Percentiles rank a stretch among this genome's conserved stretches.
Conservation (phyloP, 1,140 invertebrate genomes). For the Chionoecetes opilio region DNA sequence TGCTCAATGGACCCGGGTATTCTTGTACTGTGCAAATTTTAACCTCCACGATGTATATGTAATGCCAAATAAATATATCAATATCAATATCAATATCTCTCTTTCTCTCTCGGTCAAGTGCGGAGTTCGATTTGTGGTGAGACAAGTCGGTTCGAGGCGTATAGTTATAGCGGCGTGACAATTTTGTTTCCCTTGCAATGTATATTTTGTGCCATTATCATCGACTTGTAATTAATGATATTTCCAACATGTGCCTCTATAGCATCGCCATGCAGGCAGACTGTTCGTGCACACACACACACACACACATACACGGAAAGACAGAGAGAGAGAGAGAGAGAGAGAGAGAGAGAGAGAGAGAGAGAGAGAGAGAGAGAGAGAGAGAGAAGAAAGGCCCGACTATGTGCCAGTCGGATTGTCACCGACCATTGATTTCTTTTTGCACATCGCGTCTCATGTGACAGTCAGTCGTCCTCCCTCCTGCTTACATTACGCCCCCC, state of each 20-base stretch:
- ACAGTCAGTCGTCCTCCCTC: slow-evolving; percentile 24
- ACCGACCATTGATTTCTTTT: slow-evolving; percentile 20
- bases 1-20: too few relatives aligned
- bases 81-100: too few relatives aligned
- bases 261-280: neutral
- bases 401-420: slow-evolving; percentile 16
- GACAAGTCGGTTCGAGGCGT: neutral
- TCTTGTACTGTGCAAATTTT: too few relatives aligned
- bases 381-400: neutral
- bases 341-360: slow-evolving; percentile 10
- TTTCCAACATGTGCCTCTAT: neutral
- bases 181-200: neutral
- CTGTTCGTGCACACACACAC: neutral
- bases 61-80: too few relatives aligned
- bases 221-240: neutral
- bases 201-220: neutral
- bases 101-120: neutral
- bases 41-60: too few relatives aligned
- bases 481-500: neutral
- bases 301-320: neutral
- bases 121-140: neutral
- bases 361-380: slow-evolving; percentile 27
- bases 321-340: neutral
- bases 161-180: neutral
- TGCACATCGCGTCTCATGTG: slow-evolving; percentile 11